These are phyloP conservation scores for Eumeta japonica DNA, from an alignment of 1,140 invertebrate species.

Conservation along the genomic window DNA sequence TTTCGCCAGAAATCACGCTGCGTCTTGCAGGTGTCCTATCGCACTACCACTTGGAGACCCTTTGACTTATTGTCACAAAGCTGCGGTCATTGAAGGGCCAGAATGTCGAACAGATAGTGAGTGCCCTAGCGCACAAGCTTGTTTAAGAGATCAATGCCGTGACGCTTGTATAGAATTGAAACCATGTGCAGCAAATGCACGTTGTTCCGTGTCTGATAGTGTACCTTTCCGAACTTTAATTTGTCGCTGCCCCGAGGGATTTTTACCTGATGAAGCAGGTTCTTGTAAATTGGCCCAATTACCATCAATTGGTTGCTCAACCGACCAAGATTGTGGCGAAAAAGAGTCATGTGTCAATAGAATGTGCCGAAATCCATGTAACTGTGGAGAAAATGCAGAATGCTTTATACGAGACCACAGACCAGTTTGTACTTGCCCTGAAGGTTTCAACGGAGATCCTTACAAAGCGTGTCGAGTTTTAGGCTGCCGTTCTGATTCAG, in stretches of 20 bases:
- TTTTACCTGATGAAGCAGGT: conserved; percentile 73
- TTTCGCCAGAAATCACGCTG: conserved; percentile 72
- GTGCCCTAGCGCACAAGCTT: conserved; percentile 77
- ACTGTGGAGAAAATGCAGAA: conserved; percentile 80
- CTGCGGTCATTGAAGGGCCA: conserved; percentile 56
- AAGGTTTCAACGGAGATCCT: conserved; percentile 83
- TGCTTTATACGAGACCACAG: conserved; percentile 81
- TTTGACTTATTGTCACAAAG: conserved; percentile 69
- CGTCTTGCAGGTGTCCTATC: conserved; percentile 75
- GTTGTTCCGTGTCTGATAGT: conserved; percentile 77
- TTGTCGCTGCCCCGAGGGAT: conserved; percentile 80
- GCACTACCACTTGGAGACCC: conserved; percentile 75
- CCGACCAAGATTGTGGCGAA: conserved; percentile 74
- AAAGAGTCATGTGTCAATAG: conserved; percentile 81
- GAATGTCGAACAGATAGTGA: conserved; percentile 78
- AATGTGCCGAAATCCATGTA: conserved; percentile 82
- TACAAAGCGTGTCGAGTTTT: conserved; percentile 74
- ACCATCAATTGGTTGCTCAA: conserved; percentile 70
- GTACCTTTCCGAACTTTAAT: conserved; percentile 80
- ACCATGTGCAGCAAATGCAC: conserved; percentile 69
- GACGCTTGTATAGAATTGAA: conserved; percentile 75
- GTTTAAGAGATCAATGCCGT: conserved; percentile 74
- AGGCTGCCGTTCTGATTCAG: conserved; percentile 75
- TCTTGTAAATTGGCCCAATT: conserved; percentile 72
- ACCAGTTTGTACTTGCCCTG: conserved; percentile 80